phyloP scores from a whole-genome alignment of 2,797 vertebrate genomes.

The Coreius guichenoti region DNA sequence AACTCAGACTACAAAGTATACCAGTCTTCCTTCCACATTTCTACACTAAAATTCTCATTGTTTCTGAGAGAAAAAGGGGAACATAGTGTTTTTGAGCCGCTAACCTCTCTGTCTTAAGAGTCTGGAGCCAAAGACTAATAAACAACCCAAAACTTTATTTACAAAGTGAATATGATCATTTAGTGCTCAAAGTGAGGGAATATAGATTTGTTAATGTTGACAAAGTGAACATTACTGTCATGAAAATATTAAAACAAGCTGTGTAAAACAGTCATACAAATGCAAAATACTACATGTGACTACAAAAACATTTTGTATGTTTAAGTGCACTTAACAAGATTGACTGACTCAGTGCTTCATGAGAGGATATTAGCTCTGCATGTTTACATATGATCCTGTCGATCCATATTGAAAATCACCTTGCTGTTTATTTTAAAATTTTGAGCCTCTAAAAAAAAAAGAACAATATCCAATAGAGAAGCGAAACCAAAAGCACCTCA shows the following conservation, averaged over 20 bases:
- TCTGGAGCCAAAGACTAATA: neutral
- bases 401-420: neutral
- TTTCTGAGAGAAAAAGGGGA: neutral
- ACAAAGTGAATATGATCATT: neutral
- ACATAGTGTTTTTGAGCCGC: neutral
- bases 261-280: neutral
- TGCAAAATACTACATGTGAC: neutral
- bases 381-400: slow-evolving; percentile 36
- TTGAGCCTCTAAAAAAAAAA: neutral
- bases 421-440: neutral
- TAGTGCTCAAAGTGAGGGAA: neutral
- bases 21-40: neutral
- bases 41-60: too few species aligned
- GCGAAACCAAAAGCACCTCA: neutral
- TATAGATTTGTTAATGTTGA: neutral
- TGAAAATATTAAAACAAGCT: neutral
- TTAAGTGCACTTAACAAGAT: neutral
- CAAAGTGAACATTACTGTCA: neutral
- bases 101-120: neutral
- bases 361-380: slow-evolving; percentile 23
- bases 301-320: neutral
- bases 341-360: neutral
- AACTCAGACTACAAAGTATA: neutral
- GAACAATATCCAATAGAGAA: neutral
- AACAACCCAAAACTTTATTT: neutral